Evolutionary conservation across 2,797 vertebrate species (phyloP).

Genomic region (Xerus rutilus): DNA sequence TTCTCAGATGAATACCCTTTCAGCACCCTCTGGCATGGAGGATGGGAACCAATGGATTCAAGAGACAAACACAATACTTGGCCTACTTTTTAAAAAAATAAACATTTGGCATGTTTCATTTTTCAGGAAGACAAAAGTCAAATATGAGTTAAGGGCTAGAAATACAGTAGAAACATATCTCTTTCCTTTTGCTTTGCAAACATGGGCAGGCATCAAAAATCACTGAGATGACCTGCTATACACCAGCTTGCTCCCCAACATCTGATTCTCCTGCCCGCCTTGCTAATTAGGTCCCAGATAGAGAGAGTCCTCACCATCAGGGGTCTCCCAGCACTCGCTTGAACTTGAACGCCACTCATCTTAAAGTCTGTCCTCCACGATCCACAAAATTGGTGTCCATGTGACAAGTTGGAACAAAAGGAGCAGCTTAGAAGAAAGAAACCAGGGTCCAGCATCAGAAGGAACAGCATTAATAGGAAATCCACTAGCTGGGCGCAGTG

Average conservation of each 20-base stretch:
- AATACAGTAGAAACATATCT: background rate
- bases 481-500: no score
- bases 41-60: background rate
- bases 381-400: background rate
- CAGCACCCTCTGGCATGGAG: background rate
- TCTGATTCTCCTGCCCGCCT: background rate
- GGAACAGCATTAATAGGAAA: no score
- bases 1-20: background rate
- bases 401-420: background rate
- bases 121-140: background rate
- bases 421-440: background rate
- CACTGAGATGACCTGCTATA: background rate
- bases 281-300: background rate
- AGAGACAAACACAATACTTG: background rate
- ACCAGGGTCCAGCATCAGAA: background rate
- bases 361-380: background rate
- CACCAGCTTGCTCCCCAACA: background rate
- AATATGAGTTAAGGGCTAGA: background rate
- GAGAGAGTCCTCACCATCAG: background rate
- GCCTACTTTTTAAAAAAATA: background rate
- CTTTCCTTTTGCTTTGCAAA: background rate
- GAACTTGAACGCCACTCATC: background rate
- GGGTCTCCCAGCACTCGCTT: background rate
- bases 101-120: background rate
- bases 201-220: background rate